Conservation (phyloP, 2,888 invertebrate genomes). For the Lasioglossum calceatum region DNA sequence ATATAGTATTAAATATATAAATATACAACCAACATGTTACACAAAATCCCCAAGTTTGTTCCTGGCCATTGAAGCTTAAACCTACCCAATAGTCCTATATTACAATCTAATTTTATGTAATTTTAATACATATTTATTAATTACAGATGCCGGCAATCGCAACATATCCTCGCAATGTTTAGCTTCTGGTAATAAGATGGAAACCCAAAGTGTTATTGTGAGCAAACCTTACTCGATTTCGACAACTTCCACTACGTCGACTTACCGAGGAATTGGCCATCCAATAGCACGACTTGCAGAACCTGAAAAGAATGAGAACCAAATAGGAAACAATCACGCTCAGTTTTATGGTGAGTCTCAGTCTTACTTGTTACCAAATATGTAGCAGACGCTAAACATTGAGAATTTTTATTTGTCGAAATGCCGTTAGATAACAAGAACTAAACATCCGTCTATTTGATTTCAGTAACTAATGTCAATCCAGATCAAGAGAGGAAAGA, state of each 20-base stretch:
- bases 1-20: neutral
- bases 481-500: conserved; percentile 79
- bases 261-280: conserved; percentile 79
- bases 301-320: conserved; percentile 77
- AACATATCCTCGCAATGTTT: conserved; percentile 79
- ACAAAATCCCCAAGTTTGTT: neutral
- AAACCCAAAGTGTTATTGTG: conserved; percentile 86
- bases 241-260: conserved; percentile 79
- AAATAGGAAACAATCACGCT: conserved; percentile 75
- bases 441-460: neutral
- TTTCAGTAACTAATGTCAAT: conserved; percentile 78
- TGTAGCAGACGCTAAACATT: neutral
- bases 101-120: neutral
- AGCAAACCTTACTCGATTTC: conserved; percentile 84
- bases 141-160: conserved; percentile 78
- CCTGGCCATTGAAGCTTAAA: neutral
- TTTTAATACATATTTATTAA: conserved; percentile 21
- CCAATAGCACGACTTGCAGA: conserved; percentile 81
- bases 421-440: neutral
- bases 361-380: neutral
- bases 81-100: neutral
- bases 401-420: neutral
- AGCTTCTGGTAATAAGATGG: conserved; percentile 78
- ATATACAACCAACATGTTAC: neutral
- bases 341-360: conserved; percentile 78